Evolutionary conservation across 2,113 vertebrate species (phyloP).

Genomic region (Poecilia latipinna): DNA sequence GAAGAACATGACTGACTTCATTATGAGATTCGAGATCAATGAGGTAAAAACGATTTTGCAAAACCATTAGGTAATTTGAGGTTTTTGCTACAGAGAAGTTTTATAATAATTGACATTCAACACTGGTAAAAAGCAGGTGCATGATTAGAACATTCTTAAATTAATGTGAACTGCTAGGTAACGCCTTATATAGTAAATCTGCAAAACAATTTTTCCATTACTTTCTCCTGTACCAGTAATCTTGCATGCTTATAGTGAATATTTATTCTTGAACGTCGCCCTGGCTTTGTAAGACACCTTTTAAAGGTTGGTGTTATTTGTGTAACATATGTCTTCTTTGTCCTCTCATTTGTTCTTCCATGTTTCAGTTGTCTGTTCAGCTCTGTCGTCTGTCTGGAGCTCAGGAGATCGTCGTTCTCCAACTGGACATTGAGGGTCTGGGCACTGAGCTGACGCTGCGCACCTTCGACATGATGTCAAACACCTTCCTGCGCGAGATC

Average conservation of each 20-base stretch:
- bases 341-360: background rate
- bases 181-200: background rate
- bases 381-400: conserved; percentile 83
- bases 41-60: conserved; percentile 78
- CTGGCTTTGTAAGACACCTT: background rate
- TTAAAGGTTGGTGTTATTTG: too few species aligned
- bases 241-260: background rate
- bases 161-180: background rate
- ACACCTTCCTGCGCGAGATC: conserved; percentile 91
- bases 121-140: background rate
- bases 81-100: background rate
- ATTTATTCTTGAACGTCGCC: background rate
- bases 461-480: conserved; percentile 90
- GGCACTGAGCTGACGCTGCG: conserved; percentile 90
- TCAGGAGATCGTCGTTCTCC: conserved; percentile 85
- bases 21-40: conserved; percentile 89
- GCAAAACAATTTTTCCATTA: too few species aligned
- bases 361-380: conserved; percentile 87
- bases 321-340: background rate
- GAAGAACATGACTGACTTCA: conserved; percentile 90
- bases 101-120: background rate
- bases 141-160: background rate
- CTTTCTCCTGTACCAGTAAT: background rate
- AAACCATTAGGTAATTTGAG: too few species aligned
- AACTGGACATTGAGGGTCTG: conserved; percentile 85